Conservation (phyloP, 2,888 invertebrate genomes). For the Nomada fucata region DNA sequence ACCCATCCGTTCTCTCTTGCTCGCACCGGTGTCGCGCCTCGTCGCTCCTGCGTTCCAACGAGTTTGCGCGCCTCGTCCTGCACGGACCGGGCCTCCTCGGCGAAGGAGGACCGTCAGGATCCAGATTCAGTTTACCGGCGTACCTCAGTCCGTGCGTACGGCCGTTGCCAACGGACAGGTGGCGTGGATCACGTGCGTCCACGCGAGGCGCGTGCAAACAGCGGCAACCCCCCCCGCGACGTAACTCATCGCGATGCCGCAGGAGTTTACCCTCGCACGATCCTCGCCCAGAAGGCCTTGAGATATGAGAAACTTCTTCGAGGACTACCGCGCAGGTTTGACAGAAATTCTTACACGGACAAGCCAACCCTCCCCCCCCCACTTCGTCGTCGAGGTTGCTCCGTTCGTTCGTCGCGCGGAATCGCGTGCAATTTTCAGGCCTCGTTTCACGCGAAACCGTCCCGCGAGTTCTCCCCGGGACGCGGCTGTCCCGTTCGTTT, state of each 20-base stretch:
- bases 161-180: constrained; percentile 57
- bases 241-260: constrained; percentile 10
- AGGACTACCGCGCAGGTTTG: constrained; percentile 61
- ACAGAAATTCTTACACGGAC: constrained; percentile 9
- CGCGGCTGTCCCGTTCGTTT: too few species aligned
- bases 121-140: constrained; percentile 81
- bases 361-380: too few species aligned
- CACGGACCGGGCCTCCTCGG: constrained; percentile 64
- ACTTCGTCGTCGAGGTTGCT: background rate
- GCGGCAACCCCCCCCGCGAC: background rate
- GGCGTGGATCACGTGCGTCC: constrained; percentile 74
- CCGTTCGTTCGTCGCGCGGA: background rate
- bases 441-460: background rate
- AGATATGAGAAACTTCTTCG: constrained; percentile 62
- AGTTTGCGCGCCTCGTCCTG: constrained; percentile 77
- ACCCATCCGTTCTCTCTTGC: constrained; percentile 16
- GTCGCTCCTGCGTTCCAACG: constrained; percentile 55
- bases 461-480: background rate
- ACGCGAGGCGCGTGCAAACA: constrained; percentile 17
- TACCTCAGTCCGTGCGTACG: constrained; percentile 77
- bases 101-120: constrained; percentile 78
- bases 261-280: constrained; percentile 10
- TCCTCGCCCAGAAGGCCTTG: constrained; percentile 14
- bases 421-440: background rate
- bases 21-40: background rate